Percentiles rank a stretch among this genome's conserved stretches.
These are phyloP conservation scores for Mustelus asterias DNA, from an alignment of 2,113 vertebrate species.

Conservation along the genomic window DNA sequence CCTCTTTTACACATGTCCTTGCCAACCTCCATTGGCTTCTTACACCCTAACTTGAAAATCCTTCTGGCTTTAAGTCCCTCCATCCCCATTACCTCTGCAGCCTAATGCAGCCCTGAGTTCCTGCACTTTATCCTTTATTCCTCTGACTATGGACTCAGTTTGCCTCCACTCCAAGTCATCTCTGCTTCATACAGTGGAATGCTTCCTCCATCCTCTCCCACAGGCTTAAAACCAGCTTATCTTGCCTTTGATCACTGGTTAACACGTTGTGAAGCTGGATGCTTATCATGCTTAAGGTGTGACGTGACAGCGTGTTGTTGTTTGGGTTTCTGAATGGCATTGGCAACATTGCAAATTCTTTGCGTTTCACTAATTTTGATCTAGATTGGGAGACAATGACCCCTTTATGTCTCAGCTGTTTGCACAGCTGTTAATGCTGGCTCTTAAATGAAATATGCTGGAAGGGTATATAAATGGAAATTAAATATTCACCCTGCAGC, in stretches of 20 bases:
- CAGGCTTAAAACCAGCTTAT: not conserved
- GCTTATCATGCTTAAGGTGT: not conserved
- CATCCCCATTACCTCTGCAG: not conserved
- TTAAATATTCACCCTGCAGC: slow-evolving; percentile 29
- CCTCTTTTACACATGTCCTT: not conserved
- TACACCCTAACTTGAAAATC: not conserved
- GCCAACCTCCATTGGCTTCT: not conserved
- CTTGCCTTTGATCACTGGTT: not conserved
- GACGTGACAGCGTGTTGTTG: not conserved
- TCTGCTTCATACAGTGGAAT: not conserved
- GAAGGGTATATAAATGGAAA: slow-evolving; percentile 23
- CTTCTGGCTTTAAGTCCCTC: not conserved
- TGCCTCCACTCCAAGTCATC: not conserved
- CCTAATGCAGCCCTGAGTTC: not conserved
- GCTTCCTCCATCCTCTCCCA: not conserved
- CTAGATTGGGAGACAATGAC: not conserved
- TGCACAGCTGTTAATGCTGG: not conserved
- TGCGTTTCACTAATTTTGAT: not conserved
- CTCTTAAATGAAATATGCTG: not conserved
- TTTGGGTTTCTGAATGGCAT: not conserved
- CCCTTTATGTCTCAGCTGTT: slow-evolving; percentile 21
- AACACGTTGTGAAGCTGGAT: not conserved
- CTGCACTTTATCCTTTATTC: not conserved
- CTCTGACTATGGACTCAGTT: not conserved
- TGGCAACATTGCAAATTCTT: not conserved